Evolutionary conservation across 2,888 invertebrate genomes (phyloP).

Genomic region (Erannis defoliaria): DNA sequence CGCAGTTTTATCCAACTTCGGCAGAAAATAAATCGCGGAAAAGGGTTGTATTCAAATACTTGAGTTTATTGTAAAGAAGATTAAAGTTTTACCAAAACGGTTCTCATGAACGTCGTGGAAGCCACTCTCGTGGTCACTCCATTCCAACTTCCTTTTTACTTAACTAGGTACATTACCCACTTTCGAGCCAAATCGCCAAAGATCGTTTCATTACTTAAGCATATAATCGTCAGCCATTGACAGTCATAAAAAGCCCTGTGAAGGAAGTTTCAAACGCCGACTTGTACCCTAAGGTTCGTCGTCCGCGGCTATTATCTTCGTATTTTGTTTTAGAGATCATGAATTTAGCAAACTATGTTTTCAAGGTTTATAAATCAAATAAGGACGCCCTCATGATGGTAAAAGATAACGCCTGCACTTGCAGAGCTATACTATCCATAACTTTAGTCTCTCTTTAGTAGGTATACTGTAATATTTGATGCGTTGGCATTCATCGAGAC

Average conservation of each 20-base stretch:
- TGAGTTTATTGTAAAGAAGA: not conserved
- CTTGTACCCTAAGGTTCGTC: not conserved
- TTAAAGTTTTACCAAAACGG: not conserved
- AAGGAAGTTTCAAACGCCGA: not conserved
- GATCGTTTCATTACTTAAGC: constrained; percentile 19
- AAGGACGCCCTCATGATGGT: too few relatives aligned
- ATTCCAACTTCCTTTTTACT: not conserved
- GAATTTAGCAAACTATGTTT: too few relatives aligned
- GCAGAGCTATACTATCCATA: too few relatives aligned
- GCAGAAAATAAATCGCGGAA: not conserved
- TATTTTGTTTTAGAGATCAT: too few relatives aligned
- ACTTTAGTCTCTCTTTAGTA: too few relatives aligned
- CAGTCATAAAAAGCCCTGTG: not conserved
- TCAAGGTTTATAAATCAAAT: too few relatives aligned
- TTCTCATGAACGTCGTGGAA: constrained; percentile 4
- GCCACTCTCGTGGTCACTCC: not conserved
- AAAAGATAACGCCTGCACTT: too few relatives aligned
- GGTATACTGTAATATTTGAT: too few relatives aligned
- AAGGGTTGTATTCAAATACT: not conserved
- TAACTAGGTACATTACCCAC: not conserved
- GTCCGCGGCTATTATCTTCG: too few relatives aligned
- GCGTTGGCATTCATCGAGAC: too few relatives aligned
- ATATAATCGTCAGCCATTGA: constrained; percentile 2
- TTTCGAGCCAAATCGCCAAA: not conserved
- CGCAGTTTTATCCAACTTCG: too few relatives aligned